Evolutionary conservation across 2,888 invertebrate species (phyloP).

Genomic region (Heliothis peltigera): DNA sequence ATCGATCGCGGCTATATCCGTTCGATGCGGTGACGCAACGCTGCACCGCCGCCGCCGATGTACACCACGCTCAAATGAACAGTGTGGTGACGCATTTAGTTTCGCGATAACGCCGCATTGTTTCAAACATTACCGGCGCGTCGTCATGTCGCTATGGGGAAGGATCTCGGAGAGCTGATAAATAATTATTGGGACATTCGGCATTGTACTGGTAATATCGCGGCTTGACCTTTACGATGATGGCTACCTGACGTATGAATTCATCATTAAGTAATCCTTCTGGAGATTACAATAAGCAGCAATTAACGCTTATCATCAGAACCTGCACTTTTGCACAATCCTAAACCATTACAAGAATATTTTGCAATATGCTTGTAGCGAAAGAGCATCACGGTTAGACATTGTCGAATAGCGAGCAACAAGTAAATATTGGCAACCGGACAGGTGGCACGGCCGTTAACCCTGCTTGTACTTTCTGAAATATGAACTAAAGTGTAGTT

Average conservation of each 20-base stretch:
- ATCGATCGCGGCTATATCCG: slow-evolving; percentile 82
- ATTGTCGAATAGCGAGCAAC: slow-evolving; percentile 26
- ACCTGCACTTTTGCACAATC: not conserved
- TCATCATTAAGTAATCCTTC: not conserved
- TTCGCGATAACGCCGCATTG: slow-evolving; percentile 59
- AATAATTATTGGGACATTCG: slow-evolving; percentile 23
- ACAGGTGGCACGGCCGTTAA: slow-evolving; percentile 50
- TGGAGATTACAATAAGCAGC: slow-evolving; percentile 8
- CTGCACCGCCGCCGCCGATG: slow-evolving; percentile 46
- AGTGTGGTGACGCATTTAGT: slow-evolving; percentile 62
- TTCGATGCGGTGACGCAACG: slow-evolving; percentile 77
- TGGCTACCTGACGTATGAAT: slow-evolving; percentile 13
- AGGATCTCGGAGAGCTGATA: slow-evolving; percentile 17
- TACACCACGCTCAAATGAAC: slow-evolving; percentile 58
- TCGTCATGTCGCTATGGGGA: slow-evolving; percentile 43
- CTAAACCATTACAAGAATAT: not conserved
- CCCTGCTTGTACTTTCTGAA: slow-evolving; percentile 47
- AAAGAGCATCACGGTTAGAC: slow-evolving; percentile 2
- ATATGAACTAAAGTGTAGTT: slow-evolving; percentile 17
- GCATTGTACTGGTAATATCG: slow-evolving; percentile 4
- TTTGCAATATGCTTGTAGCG: slow-evolving; percentile 1
- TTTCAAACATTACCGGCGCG: slow-evolving; percentile 49
- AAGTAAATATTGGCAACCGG: slow-evolving; percentile 51
- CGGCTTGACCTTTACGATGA: slow-evolving; percentile 19
- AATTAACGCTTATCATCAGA: not conserved